phyloP scores from a whole-genome alignment of 1,140 invertebrate genomes.

The Lepidotrigona ventralis region DNA sequence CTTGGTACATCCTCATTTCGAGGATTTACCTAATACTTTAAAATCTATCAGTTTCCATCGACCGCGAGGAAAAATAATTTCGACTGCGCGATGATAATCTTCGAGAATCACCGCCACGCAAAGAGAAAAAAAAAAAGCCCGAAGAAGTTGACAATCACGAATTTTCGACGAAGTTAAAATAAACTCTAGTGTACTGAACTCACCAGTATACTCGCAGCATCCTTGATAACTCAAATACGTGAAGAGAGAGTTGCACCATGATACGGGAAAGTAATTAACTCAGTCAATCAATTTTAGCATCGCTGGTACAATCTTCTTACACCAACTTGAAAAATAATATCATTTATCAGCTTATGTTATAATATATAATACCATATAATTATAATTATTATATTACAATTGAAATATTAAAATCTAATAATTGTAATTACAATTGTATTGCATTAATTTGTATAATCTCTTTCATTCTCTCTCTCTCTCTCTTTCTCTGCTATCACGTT shows the following conservation, averaged over 20 bases:
- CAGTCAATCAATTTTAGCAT: background rate
- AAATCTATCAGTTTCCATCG: too few relatives aligned
- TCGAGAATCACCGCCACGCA: background rate
- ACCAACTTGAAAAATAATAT: background rate
- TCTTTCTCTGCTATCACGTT: too few relatives aligned
- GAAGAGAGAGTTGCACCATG: background rate
- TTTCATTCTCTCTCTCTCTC: too few relatives aligned
- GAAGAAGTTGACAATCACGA: background rate
- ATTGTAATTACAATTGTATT: too few relatives aligned
- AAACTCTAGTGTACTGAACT: background rate
- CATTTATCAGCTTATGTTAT: too few relatives aligned
- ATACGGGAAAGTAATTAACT: background rate
- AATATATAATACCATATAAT: too few relatives aligned
- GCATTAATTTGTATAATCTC: too few relatives aligned
- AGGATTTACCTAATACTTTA: too few relatives aligned
- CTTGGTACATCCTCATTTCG: too few relatives aligned
- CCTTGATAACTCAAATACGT: background rate
- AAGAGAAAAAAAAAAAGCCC: background rate
- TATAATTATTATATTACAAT: too few relatives aligned
- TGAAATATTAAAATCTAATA: too few relatives aligned
- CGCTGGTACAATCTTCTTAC: too few relatives aligned
- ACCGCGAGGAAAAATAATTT: background rate
- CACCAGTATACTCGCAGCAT: background rate
- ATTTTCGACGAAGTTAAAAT: background rate
- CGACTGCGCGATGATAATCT: background rate